Evolutionary conservation across 1,140 invertebrate genomes (phyloP).

Genomic region (Hyposmocoma kahamanoa): DNA sequence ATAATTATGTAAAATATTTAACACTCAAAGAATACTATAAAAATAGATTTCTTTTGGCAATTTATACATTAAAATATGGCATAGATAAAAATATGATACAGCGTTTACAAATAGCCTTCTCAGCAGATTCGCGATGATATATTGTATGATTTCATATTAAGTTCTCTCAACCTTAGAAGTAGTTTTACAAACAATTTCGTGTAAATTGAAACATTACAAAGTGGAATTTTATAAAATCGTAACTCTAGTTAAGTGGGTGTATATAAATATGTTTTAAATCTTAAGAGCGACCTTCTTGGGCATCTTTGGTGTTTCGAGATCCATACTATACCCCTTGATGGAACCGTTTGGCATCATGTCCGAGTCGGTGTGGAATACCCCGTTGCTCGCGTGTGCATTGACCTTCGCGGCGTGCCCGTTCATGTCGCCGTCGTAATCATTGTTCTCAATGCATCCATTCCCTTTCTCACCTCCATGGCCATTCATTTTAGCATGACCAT

Average conservation of each 20-base stretch:
- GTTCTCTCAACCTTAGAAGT: slow-evolving; percentile 10
- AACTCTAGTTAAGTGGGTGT: slow-evolving; percentile 29
- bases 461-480: slow-evolving; percentile 16
- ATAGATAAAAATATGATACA: slow-evolving; percentile 34
- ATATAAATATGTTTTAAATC: slow-evolving; percentile 36
- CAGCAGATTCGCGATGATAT: slow-evolving; percentile 6
- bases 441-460: slow-evolving; percentile 18
- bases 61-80: slow-evolving; percentile 39
- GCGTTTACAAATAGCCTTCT: slow-evolving; percentile 11
- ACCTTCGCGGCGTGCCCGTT: slow-evolving; percentile 11
- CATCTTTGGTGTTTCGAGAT: slow-evolving; percentile 60
- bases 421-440: slow-evolving; percentile 28
- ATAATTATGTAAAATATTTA: slow-evolving; percentile 39
- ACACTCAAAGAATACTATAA: slow-evolving; percentile 56
- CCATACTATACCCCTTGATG: slow-evolving; percentile 4
- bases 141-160: slow-evolving; percentile 8
- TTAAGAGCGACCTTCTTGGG: slow-evolving; percentile 57
- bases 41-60: slow-evolving; percentile 65
- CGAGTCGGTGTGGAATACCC: background rate
- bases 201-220: slow-evolving; percentile 50
- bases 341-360: background rate
- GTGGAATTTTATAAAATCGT: slow-evolving; percentile 51
- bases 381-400: slow-evolving; percentile 7
- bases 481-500: slow-evolving; percentile 24
- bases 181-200: slow-evolving; percentile 31